These are phyloP conservation scores for Corythaeola cristata DNA, from an alignment of 2,113 vertebrate species.

Conservation along the genomic window DNA sequence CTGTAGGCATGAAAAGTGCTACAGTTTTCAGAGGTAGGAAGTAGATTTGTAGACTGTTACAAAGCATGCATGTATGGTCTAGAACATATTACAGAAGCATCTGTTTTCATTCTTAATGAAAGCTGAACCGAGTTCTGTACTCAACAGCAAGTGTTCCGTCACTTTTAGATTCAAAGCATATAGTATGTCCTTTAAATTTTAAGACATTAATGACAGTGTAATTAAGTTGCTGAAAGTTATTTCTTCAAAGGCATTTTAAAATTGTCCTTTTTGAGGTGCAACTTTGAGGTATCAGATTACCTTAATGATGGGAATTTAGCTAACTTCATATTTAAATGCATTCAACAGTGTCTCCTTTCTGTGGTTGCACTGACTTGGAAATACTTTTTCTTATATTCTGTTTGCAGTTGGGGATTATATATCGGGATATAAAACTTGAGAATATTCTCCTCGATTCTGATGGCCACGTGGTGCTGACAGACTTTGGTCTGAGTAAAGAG, in stretches of 20 bases:
- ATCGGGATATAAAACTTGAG: constrained; percentile 97
- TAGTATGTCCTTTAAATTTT: neutral
- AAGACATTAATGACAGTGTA: neutral
- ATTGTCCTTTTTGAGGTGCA: neutral
- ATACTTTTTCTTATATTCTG: neutral
- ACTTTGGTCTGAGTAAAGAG: constrained; percentile 98
- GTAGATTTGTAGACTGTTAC: neutral
- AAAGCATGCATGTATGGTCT: neutral
- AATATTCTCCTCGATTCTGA: constrained; percentile 95
- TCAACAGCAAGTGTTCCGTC: neutral
- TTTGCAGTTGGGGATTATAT: constrained; percentile 94
- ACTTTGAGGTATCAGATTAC: neutral
- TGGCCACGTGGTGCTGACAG: constrained; percentile 96
- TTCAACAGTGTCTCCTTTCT: neutral
- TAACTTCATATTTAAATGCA: neutral
- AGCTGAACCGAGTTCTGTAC: neutral
- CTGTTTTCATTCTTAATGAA: neutral
- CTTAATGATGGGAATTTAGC: neutral
- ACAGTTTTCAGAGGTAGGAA: neutral
- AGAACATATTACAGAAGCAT: neutral
- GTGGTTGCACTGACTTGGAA: neutral
- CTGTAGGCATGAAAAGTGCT: neutral
- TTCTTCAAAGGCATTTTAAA: neutral
- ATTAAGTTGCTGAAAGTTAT: neutral
- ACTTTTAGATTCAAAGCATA: neutral